These are phyloP conservation scores for Teleogryllus oceanicus DNA, from an alignment of 2,888 invertebrate genomes.

Conservation along the genomic window DNA sequence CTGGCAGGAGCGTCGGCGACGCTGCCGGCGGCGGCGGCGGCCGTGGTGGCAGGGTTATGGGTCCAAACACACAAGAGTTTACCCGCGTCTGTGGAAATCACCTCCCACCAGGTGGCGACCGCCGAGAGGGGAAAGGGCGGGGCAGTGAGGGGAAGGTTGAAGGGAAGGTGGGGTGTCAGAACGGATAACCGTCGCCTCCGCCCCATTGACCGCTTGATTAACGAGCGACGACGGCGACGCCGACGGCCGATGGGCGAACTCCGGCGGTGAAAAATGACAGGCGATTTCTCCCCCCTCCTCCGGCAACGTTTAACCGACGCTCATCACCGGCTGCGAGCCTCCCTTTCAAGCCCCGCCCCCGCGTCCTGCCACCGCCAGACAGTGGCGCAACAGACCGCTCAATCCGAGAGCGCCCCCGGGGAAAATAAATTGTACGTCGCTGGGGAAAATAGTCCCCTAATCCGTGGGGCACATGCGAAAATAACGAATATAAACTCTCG, in stretches of 20 bases:
- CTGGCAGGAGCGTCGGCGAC: neutral
- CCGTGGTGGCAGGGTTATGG: neutral
- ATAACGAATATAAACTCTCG: constrained; percentile 3
- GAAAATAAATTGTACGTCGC: constrained; percentile 5
- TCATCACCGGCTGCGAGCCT: constrained; percentile 7
- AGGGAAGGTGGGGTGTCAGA: neutral
- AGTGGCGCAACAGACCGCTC: constrained; percentile 9
- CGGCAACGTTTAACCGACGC: neutral
- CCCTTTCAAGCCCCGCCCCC: neutral
- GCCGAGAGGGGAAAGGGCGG: too few relatives aligned
- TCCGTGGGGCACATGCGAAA: constrained; percentile 5
- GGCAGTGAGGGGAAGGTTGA: too few relatives aligned
- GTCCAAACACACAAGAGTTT: neutral
- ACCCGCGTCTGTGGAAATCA: too few relatives aligned
- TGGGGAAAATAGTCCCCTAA: neutral
- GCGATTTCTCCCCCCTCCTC: neutral
- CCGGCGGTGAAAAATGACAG: neutral
- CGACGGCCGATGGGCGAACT: neutral
- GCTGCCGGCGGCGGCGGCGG: neutral
- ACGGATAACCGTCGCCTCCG: constrained; percentile 7
- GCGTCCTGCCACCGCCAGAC: neutral
- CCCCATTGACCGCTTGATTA: neutral
- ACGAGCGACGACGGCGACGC: neutral
- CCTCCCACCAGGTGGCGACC: neutral
- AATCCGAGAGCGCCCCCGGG: neutral